Percentiles rank a stretch among this genome's conserved stretches.
phyloP scores from a whole-genome alignment of 2,888 invertebrate species.

The Cordilura impudica region DNA sequence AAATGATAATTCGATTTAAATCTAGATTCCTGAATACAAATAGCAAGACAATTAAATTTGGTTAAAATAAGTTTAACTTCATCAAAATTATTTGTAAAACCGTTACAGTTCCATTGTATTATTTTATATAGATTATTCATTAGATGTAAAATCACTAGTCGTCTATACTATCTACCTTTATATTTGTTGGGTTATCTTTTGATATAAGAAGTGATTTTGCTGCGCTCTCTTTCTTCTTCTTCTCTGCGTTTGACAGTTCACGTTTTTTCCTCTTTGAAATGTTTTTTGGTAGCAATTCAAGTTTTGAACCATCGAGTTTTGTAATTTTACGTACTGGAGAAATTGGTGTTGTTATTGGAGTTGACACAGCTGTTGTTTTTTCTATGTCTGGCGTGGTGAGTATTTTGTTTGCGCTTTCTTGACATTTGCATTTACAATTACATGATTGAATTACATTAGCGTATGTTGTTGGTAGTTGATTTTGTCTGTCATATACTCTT shows the following conservation, averaged over 20 bases:
- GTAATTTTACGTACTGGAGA: background rate
- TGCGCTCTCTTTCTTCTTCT: no score
- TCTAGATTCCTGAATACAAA: constrained; percentile 41
- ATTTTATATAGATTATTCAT: constrained; percentile 36
- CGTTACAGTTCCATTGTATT: constrained; percentile 51
- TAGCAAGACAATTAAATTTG: constrained; percentile 36
- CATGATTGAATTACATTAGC: constrained; percentile 11
- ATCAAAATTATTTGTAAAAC: constrained; percentile 31
- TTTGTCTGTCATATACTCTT: constrained; percentile 28
- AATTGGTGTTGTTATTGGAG: background rate
- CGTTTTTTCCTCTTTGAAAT: background rate
- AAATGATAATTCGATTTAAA: constrained; percentile 24
- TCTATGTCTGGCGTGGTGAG: background rate
- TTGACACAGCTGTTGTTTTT: background rate
- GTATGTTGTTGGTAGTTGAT: constrained; percentile 25
- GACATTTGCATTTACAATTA: constrained; percentile 15
- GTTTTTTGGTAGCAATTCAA: background rate
- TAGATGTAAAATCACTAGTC: background rate
- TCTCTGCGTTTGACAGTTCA: no score
- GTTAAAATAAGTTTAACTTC: constrained; percentile 32
- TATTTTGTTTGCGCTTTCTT: constrained; percentile 7
- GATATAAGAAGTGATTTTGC: no score
- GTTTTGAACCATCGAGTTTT: background rate
- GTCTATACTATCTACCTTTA: background rate
- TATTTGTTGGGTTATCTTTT: background rate